Evolutionary conservation across 2,888 invertebrate species (phyloP).

Genomic region (Caenorhabditis drosophilae): DNA sequence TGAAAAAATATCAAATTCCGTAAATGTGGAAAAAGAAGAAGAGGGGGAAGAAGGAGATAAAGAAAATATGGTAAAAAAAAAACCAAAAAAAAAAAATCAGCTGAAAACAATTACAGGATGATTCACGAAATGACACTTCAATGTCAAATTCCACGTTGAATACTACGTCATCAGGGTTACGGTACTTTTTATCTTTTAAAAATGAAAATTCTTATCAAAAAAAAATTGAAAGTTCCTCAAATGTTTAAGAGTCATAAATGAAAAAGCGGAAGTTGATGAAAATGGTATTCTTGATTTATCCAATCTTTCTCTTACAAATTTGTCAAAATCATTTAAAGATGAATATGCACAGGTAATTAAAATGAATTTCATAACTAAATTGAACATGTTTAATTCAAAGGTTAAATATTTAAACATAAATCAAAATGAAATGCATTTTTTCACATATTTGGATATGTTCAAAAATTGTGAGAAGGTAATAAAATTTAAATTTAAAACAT

Average conservation of each 20-base stretch:
- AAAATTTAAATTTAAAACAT: neutral
- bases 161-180: neutral
- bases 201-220: too few species aligned
- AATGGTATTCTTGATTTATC: conserved; percentile 26
- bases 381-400: conserved; percentile 3
- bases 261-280: conserved; percentile 14
- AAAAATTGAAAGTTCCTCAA: too few species aligned
- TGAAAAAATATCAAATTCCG: neutral
- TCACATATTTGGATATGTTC: conserved; percentile 23
- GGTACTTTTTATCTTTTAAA: conserved; percentile 1
- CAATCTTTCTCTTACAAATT: conserved; percentile 18
- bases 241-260: conserved; percentile 23
- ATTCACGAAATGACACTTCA: conserved; percentile 22
- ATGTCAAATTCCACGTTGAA: conserved; percentile 23
- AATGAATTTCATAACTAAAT: too few species aligned
- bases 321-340: conserved; percentile 12
- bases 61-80: conserved; percentile 16
- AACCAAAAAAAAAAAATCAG: neutral
- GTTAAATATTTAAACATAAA: conserved; percentile 13
- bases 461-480: conserved; percentile 26
- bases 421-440: conserved; percentile 11
- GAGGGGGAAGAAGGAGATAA: conserved; percentile 18
- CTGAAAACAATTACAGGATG: conserved; percentile 4
- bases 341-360: conserved; percentile 11
- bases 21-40: conserved; percentile 10